Evolutionary conservation across 2,797 vertebrate genomes (phyloP), one percentile per base, ranked within the genome.

Genomic region (Moxostoma hubbsi): DNA sequence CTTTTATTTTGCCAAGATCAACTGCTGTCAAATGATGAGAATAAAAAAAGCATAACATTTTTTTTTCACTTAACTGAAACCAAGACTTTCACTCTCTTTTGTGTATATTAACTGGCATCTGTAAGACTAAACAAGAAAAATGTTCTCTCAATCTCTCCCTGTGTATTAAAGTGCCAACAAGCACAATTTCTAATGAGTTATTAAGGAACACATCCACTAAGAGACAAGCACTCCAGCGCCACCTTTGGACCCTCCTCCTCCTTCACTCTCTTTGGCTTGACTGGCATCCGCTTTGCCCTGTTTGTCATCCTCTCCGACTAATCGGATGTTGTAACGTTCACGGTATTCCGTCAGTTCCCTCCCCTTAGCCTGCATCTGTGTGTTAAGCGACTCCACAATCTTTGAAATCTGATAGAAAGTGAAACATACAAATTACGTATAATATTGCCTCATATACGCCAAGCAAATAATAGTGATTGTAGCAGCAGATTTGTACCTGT

Each of bases 291-390:
- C 82, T 89, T 94, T 93, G 84, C 88, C 86, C 53, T 91, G 90
- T 58, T 87, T 87, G 61, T 94, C 93, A 0, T 96, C 97, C 82
- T 98, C 96, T 0, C 96, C 96, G 85, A 97, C 92, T 84, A 98
- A 86, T 5, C 96, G 96, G 79, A 98, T 98, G 91, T 98, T 97
- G 93, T 98, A 97, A 69, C 95, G 95, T 86, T 97, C 96, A 82
- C 96, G 90, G 85, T 97, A 98, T 78, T 98, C 97, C 5, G 95
- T 97, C 49, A 98, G 94, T 83, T 98, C 97, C 55, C 94, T 94
- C 4, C 97, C 96, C 87, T 98, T 98, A 0, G 90, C 50, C 89
- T 96, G 95, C 92, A 98, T 96, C 87, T 97, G 95, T 74, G 94
- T 90, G 82, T 89, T 95, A 87, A 98, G 88, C 0, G 93, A 84